Evolutionary conservation across 2,888 invertebrate genomes (phyloP).

Genomic region (Tetheella fluctuosa): DNA sequence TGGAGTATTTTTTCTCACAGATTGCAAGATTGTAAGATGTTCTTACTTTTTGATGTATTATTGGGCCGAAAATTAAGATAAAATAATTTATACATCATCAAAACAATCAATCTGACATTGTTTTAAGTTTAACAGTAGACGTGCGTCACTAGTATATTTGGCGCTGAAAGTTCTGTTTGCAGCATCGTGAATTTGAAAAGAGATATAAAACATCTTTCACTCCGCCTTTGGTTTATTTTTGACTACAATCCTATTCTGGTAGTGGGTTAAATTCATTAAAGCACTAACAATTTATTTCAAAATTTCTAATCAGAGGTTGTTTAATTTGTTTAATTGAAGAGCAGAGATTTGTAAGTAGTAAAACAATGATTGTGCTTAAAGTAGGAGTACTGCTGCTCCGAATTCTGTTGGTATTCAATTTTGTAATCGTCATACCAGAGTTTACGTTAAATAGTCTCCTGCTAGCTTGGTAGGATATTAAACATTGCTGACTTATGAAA

Average conservation of each 20-base stretch:
- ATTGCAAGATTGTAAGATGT: too few species aligned
- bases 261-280: constrained; percentile 24
- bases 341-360: not conserved
- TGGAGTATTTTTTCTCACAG: not conserved
- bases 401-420: not conserved
- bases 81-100: too few species aligned
- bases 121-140: constrained; percentile 12
- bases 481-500: not conserved
- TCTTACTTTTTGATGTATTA: too few species aligned
- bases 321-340: not conserved
- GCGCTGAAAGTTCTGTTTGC: constrained; percentile 32
- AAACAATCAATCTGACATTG: too few species aligned
- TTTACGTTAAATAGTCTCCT: not conserved
- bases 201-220: constrained; percentile 45
- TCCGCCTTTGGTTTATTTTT: constrained; percentile 46
- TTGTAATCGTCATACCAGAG: not conserved
- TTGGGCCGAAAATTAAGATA: too few species aligned
- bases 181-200: constrained; percentile 50
- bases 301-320: not conserved
- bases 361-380: not conserved
- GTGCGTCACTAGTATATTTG: not conserved
- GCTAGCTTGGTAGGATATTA: not conserved
- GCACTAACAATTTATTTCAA: not conserved
- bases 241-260: constrained; percentile 39
- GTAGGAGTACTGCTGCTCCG: not conserved